Evolutionary conservation across 2,888 invertebrate genomes (phyloP).

Genomic region (Danaus chrysippus): DNA sequence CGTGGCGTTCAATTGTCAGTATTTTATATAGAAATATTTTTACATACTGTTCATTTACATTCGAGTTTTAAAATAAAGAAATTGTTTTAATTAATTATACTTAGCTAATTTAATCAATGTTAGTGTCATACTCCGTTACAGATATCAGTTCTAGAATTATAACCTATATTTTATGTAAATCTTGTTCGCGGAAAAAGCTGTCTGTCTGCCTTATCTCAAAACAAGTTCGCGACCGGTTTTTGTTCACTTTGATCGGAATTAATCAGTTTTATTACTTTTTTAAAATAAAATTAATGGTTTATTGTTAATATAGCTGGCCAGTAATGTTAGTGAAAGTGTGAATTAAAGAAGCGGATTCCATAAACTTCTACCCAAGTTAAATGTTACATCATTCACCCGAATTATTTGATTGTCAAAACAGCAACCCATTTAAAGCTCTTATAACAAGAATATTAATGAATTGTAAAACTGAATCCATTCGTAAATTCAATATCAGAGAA

Average conservation of each 20-base stretch:
- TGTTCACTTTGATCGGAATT: background rate
- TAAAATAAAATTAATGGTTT: too few relatives aligned
- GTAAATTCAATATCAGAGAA: conserved; percentile 25
- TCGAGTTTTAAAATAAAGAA: background rate
- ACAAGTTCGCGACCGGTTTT: background rate
- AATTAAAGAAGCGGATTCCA: background rate
- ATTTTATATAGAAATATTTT: conserved; percentile 19
- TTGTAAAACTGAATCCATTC: conserved; percentile 16
- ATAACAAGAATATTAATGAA: conserved; percentile 18
- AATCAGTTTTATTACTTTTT: background rate
- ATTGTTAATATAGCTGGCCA: too few relatives aligned
- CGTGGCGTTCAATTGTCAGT: conserved; percentile 26
- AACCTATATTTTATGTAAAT: conserved; percentile 12
- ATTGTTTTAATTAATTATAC: background rate
- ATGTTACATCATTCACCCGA: background rate
- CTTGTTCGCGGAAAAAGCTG: background rate
- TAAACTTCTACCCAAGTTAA: background rate
- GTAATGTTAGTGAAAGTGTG: too few relatives aligned
- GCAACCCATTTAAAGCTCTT: background rate
- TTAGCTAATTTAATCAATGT: background rate
- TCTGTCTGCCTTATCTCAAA: background rate
- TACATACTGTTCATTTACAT: background rate
- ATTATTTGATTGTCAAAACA: background rate
- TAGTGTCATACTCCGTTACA: conserved; percentile 7
- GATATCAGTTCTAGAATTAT: conserved; percentile 14